These are phyloP conservation scores for Temnothorax rugatulus DNA, from an alignment of 2,888 invertebrate species.

Conservation along the genomic window DNA sequence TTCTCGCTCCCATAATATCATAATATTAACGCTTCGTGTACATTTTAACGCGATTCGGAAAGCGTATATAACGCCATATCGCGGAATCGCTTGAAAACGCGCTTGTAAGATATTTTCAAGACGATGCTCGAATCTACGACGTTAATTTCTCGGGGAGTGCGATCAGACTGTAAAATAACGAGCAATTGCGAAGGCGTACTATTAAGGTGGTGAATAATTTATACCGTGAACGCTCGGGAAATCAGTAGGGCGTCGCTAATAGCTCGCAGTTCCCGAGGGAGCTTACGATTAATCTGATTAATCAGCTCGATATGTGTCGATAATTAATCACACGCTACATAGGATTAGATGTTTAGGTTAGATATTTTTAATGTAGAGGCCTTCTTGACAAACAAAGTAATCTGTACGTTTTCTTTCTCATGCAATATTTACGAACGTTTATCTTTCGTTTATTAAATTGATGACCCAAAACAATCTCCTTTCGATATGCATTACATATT, in stretches of 20 bases:
- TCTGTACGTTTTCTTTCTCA: background rate
- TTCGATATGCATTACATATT: background rate
- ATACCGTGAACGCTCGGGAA: slow-evolving; percentile 24
- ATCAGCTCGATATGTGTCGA: slow-evolving; percentile 44
- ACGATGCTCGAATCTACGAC: background rate
- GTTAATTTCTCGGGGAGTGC: slow-evolving; percentile 8
- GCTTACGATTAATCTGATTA: slow-evolving; percentile 44
- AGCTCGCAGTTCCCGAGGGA: slow-evolving; percentile 6
- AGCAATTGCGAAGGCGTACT: slow-evolving; percentile 22
- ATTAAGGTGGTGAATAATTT: slow-evolving; percentile 48
- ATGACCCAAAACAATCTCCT: background rate
- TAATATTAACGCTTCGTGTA: slow-evolving; percentile 33
- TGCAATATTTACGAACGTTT: background rate
- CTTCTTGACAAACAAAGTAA: background rate
- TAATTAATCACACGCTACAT: slow-evolving; percentile 37
- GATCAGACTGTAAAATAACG: background rate
- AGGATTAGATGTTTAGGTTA: slow-evolving; percentile 4
- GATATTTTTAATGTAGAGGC: background rate
- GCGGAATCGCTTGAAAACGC: background rate
- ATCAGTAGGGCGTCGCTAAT: slow-evolving; percentile 41
- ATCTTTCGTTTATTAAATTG: background rate
- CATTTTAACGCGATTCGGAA: slow-evolving; percentile 5
- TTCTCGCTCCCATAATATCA: slow-evolving; percentile 21
- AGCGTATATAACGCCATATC: background rate
- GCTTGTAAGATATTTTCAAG: slow-evolving; percentile 29